These are phyloP conservation scores for Rhyacichthys aspro DNA, from an alignment of 2,797 vertebrate species.

Conservation along the genomic window DNA sequence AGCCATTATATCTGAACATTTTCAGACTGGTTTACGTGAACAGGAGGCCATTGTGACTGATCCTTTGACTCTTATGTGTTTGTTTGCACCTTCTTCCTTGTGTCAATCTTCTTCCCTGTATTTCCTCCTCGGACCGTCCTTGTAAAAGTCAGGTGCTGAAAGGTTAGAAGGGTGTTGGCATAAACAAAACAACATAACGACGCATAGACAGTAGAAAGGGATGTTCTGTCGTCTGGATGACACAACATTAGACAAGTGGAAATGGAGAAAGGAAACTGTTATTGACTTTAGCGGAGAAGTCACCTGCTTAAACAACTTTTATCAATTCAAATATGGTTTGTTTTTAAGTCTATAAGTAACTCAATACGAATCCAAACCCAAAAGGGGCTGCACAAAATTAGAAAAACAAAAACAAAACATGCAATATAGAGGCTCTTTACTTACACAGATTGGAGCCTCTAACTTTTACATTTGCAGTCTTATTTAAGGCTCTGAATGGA, in stretches of 20 bases:
- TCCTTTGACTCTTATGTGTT: constrained; percentile 40
- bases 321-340: too few relatives aligned
- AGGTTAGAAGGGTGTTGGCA: constrained; percentile 44
- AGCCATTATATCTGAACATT: constrained; percentile 1
- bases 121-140: constrained; percentile 32
- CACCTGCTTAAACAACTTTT: constrained; percentile 11
- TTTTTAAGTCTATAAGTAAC: too few relatives aligned
- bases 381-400: too few relatives aligned
- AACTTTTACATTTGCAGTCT: too few relatives aligned
- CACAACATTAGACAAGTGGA: constrained; percentile 22
- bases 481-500: too few relatives aligned
- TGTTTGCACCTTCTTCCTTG: constrained; percentile 30
- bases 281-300: background rate
- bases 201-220: constrained; percentile 27
- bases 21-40: constrained; percentile 23
- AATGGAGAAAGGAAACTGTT: background rate
- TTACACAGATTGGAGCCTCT: too few relatives aligned
- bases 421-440: too few relatives aligned
- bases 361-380: too few relatives aligned
- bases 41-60: constrained; percentile 25
- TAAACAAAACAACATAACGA: constrained; percentile 32
- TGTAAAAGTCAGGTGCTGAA: constrained; percentile 52
- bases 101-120: constrained; percentile 46
- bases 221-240: constrained; percentile 32
- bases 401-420: too few relatives aligned